Conservation (phyloP, 2,797 vertebrate genomes). For the Coreius guichenoti region DNA sequence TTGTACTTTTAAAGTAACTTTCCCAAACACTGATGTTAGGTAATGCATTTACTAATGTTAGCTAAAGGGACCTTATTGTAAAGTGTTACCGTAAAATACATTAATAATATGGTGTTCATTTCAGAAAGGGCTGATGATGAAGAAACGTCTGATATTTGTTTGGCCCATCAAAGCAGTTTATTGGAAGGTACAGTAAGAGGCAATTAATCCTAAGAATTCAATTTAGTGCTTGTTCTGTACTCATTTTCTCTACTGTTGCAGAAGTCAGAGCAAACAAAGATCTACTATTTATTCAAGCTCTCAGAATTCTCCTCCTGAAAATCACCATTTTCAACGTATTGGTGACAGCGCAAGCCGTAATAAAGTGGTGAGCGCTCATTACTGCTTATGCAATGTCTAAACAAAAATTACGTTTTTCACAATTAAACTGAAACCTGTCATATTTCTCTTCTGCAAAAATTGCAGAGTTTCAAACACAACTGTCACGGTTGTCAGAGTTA, state of each 20-base stretch:
- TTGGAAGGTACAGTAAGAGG: conserved; percentile 31
- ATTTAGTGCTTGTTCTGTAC: background rate
- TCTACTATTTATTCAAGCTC: conserved; percentile 63
- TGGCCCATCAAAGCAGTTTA: conserved; percentile 46
- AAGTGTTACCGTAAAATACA: background rate
- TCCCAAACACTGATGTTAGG: background rate
- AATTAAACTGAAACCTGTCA: conserved; percentile 20
- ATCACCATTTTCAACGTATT: conserved; percentile 74
- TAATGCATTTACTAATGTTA: background rate
- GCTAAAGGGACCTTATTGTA: background rate
- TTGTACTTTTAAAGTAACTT: too few relatives aligned
- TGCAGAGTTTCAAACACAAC: conserved; percentile 19
- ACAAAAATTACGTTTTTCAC: background rate
- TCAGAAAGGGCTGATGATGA: conserved; percentile 35
- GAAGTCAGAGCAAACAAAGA: conserved; percentile 68
- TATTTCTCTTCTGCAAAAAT: background rate
- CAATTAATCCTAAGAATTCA: background rate
- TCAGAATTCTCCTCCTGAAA: conserved; percentile 78
- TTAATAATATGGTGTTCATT: background rate
- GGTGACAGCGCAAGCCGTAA: conserved; percentile 72
- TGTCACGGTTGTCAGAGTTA: conserved; percentile 6
- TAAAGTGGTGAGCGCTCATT: conserved; percentile 74
- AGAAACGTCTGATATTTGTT: conserved; percentile 20
- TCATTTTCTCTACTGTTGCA: conserved; percentile 53
- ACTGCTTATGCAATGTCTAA: background rate